These are phyloP conservation scores for Kryptolebias ocellatus DNA, from an alignment of 2,797 vertebrate genomes.

Conservation along the genomic window DNA sequence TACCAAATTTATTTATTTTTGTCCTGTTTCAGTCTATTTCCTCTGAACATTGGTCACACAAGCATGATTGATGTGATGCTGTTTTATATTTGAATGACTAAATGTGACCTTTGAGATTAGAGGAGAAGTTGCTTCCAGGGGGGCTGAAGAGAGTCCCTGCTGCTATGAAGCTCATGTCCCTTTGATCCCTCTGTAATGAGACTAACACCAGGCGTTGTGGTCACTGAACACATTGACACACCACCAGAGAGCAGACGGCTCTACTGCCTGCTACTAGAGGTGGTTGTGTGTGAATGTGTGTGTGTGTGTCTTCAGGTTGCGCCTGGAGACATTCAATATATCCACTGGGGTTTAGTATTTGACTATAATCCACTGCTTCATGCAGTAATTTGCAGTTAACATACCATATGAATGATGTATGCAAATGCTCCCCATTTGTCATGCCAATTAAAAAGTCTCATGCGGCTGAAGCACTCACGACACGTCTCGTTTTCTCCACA, in stretches of 20 bases:
- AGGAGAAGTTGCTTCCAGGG: conserved; percentile 72
- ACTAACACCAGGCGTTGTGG: conserved; percentile 77
- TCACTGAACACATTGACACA: conserved; percentile 78
- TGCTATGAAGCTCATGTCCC: conserved; percentile 79
- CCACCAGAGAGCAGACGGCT: conserved; percentile 68
- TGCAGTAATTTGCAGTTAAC: conserved; percentile 48
- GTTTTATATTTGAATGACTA: conserved; percentile 82
- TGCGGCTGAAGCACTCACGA: conserved; percentile 27
- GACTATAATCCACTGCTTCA: conserved; percentile 42
- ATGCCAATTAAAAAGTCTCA: conserved; percentile 50
- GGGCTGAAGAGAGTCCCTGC: conserved; percentile 73
- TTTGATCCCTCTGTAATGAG: conserved; percentile 81
- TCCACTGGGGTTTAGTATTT: conserved; percentile 59
- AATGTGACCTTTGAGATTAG: conserved; percentile 83
- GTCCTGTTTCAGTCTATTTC: neutral
- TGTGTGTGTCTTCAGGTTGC: conserved; percentile 52
- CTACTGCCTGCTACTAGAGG: conserved; percentile 44
- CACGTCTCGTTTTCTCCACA: conserved; percentile 29
- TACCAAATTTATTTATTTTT: conserved; percentile 1
- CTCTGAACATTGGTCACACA: conserved; percentile 42
- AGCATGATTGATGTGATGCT: conserved; percentile 63
- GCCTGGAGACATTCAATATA: conserved; percentile 55
- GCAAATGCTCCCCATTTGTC: conserved; percentile 57
- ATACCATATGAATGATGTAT: conserved; percentile 54
- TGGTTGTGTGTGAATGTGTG: conserved; percentile 23